Conservation (phyloP, 2,888 invertebrate genomes). For the Alloscopus bannaensis region DNA sequence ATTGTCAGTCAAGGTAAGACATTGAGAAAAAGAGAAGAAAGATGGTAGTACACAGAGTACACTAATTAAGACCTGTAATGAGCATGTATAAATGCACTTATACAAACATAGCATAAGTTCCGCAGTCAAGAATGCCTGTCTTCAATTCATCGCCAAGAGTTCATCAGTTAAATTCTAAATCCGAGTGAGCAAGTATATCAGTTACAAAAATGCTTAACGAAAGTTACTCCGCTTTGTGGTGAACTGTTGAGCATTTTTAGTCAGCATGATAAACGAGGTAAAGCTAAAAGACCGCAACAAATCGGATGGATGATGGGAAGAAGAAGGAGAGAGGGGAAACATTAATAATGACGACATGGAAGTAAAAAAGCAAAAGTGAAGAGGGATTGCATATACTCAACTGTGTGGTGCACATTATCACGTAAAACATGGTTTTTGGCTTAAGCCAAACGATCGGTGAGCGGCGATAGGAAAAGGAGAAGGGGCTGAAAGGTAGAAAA, state of each 20-base stretch:
- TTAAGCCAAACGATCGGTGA: conserved; percentile 21
- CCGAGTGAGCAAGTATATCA: conserved; percentile 34
- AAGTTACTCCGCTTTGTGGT: background rate
- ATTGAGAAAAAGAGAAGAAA: conserved; percentile 23
- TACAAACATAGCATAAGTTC: background rate
- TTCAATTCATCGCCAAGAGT: background rate
- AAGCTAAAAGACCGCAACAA: background rate
- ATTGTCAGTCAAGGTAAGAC: conserved; percentile 35
- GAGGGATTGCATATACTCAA: background rate
- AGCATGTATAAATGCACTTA: background rate
- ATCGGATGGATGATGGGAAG: conserved; percentile 11
- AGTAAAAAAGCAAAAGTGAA: conserved; percentile 13
- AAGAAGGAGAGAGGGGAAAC: conserved; percentile 5
- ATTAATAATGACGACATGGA: conserved; percentile 39
- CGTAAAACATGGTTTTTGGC: conserved; percentile 40
- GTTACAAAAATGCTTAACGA: conserved; percentile 18
- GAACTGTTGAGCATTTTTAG: too few species aligned
- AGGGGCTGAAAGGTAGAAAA: conserved; percentile 14
- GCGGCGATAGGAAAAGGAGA: background rate
- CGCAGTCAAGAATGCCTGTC: background rate
- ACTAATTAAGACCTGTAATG: background rate
- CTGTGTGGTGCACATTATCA: conserved; percentile 9
- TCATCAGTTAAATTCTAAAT: background rate
- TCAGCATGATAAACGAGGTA: too few species aligned
- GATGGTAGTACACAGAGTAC: background rate